Conservation (phyloP, 2,797 vertebrate genomes). For the Paedocypris micromegethes region DNA sequence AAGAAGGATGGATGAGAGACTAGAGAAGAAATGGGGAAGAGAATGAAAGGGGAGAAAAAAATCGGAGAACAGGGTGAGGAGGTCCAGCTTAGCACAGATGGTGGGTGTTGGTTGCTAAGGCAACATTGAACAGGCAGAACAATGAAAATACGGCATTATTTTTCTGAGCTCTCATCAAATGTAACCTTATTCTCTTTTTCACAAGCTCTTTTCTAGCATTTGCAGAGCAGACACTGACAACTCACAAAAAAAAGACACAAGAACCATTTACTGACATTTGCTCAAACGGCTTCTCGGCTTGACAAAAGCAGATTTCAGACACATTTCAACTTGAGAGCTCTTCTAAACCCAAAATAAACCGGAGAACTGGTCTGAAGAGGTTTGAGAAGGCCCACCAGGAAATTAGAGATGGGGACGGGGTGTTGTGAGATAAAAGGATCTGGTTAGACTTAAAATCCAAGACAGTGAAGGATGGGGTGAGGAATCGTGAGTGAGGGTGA, state of each 20-base stretch:
- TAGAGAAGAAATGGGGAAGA: slow-evolving; percentile 13
- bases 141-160: slow-evolving; percentile 66
- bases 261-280: slow-evolving; percentile 42
- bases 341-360: slow-evolving; percentile 14
- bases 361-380: slow-evolving; percentile 16
- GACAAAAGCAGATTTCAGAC: slow-evolving; percentile 5
- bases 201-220: slow-evolving; percentile 39
- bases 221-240: slow-evolving; percentile 39
- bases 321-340: neutral
- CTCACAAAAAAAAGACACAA: slow-evolving; percentile 32
- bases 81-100: slow-evolving; percentile 63
- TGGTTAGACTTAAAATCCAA: slow-evolving; percentile 1
- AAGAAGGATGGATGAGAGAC: slow-evolving; percentile 6
- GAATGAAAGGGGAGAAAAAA: slow-evolving; percentile 48
- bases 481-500: slow-evolving; percentile 16
- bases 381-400: slow-evolving; percentile 25
- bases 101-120: slow-evolving; percentile 70
- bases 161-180: slow-evolving; percentile 48
- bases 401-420: neutral
- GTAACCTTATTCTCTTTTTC: slow-evolving; percentile 41
- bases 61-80: slow-evolving; percentile 55
- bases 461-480: slow-evolving; percentile 7
- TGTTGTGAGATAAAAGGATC: slow-evolving; percentile 1
- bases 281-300: slow-evolving; percentile 33
- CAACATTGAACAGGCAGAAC: slow-evolving; percentile 72